Evolutionary conservation across 2,113 vertebrate genomes (phyloP).

Genomic region (Dipodomys spectabilis): DNA sequence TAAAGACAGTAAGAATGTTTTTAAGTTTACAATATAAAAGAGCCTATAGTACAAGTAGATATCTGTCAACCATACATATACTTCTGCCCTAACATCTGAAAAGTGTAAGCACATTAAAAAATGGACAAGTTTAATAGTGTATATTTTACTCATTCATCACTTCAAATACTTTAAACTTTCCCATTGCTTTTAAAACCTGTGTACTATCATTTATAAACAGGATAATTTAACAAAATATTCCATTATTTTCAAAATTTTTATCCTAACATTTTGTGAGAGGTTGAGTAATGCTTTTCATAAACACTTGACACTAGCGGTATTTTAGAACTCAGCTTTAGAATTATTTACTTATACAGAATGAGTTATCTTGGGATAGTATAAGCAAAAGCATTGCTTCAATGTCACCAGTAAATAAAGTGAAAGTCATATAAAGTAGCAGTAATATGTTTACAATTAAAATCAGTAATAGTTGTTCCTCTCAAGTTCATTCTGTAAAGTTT

Average conservation of each 20-base stretch:
- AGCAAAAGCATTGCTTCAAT: background rate
- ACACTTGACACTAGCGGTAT: background rate
- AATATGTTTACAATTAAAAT: constrained; percentile 38
- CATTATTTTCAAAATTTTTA: background rate
- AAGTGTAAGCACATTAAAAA: background rate
- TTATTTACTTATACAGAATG: background rate
- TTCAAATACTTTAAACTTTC: background rate
- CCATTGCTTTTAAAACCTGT: constrained; percentile 12
- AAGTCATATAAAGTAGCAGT: constrained; percentile 1
- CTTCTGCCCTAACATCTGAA: background rate
- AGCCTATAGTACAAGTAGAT: background rate
- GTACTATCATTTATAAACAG: background rate
- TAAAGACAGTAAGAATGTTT: too few species aligned
- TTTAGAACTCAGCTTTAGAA: background rate
- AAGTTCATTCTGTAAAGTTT: background rate
- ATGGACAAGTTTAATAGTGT: constrained; percentile 1
- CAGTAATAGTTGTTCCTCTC: background rate
- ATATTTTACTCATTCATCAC: background rate
- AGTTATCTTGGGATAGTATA: background rate
- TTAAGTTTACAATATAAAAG: background rate
- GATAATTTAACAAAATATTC: background rate
- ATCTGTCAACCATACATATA: background rate
- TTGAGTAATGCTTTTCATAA: background rate
- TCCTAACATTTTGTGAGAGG: background rate
- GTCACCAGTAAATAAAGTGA: constrained; percentile 5